Evolutionary conservation across 2,113 vertebrate genomes (phyloP).

Genomic region (Suncus etruscus): DNA sequence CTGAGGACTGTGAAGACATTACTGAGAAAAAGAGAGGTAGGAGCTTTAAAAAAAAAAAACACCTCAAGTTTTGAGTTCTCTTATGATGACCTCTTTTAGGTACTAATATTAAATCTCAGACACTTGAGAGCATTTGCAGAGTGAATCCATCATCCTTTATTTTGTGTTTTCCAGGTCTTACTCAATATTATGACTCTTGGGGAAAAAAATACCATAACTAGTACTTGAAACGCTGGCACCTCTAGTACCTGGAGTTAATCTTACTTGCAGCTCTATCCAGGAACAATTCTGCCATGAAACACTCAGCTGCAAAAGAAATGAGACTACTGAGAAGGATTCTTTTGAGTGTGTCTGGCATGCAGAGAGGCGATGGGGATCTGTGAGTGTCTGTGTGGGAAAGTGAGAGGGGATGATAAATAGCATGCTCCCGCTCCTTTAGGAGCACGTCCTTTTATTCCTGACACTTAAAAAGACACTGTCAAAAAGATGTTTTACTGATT

Average conservation of each 20-base stretch:
- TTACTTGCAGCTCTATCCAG: slow-evolving; percentile 72
- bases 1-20: slow-evolving; percentile 40
- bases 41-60: slow-evolving; percentile 39
- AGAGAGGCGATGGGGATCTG: slow-evolving; percentile 73
- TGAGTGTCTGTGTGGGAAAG: slow-evolving; percentile 75
- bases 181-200: slow-evolving; percentile 66
- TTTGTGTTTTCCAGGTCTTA: slow-evolving; percentile 75
- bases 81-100: slow-evolving; percentile 45
- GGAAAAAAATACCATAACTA: slow-evolving; percentile 36
- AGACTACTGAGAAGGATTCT: slow-evolving; percentile 76
- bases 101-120: slow-evolving; percentile 65
- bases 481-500: slow-evolving; percentile 86
- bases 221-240: slow-evolving; percentile 72
- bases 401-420: slow-evolving; percentile 82
- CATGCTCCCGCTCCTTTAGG: slow-evolving; percentile 81
- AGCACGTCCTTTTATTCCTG: slow-evolving; percentile 84
- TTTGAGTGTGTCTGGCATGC: slow-evolving; percentile 78
- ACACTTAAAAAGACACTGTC: slow-evolving; percentile 86
- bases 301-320: slow-evolving; percentile 77
- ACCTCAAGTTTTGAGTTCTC: slow-evolving; percentile 21
- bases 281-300: slow-evolving; percentile 76
- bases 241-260: slow-evolving; percentile 74
- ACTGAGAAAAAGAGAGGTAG: slow-evolving; percentile 49
- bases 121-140: slow-evolving; percentile 69
- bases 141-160: slow-evolving; percentile 70